These are phyloP conservation scores for Canis aureus DNA, from an alignment of 2,113 vertebrate species.

Conservation along the genomic window DNA sequence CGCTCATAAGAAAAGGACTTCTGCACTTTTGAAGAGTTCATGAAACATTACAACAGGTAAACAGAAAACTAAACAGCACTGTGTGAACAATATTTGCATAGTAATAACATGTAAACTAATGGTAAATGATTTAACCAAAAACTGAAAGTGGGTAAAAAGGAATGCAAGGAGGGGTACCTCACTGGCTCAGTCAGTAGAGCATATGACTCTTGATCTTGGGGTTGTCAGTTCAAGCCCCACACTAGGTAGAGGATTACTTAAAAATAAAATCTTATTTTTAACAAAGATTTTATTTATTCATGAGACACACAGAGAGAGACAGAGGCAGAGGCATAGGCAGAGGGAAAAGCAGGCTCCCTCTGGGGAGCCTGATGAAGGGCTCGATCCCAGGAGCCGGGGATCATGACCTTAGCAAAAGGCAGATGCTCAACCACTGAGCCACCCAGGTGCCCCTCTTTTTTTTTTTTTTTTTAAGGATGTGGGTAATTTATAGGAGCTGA, in stretches of 20 bases:
- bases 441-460: no score
- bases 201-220: background rate
- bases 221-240: background rate
- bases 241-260: background rate
- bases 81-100: background rate
- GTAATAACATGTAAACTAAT: constrained; percentile 26
- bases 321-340: no score
- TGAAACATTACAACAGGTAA: constrained; percentile 38
- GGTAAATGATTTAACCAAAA: constrained; percentile 11
- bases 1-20: background rate
- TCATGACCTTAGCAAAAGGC: no score
- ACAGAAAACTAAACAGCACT: constrained; percentile 4
- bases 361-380: no score
- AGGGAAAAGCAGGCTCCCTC: no score
- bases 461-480: background rate
- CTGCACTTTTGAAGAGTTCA: background rate
- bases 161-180: background rate
- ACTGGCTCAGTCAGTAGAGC: background rate
- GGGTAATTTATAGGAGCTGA: background rate
- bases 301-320: no score
- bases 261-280: background rate
- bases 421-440: no score
- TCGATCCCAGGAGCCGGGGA: no score
- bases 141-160: background rate
- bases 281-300: no score